Percentiles rank a stretch among this genome's conserved stretches.
phyloP scores from a whole-genome alignment of 2,797 vertebrate genomes.

The Poeciliopsis infans region DNA sequence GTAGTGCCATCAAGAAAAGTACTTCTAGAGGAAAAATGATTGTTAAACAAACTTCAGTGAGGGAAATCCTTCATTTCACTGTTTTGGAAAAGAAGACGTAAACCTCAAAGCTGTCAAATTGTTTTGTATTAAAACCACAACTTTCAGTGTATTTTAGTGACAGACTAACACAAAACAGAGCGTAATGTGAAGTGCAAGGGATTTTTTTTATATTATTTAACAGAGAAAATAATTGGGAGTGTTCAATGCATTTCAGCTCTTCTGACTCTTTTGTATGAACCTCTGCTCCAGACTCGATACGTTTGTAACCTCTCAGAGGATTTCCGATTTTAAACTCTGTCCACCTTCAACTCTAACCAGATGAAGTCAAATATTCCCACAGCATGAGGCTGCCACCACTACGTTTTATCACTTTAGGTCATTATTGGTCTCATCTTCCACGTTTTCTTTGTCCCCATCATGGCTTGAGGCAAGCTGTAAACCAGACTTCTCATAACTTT shows the following conservation, averaged over 20 bases:
- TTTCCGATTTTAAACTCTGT: neutral
- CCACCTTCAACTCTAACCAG: neutral
- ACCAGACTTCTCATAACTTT: neutral
- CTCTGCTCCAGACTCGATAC: neutral
- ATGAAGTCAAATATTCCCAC: neutral
- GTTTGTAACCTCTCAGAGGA: neutral
- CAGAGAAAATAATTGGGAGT: neutral
- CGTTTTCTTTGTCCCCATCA: too few species aligned
- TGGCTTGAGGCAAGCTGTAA: neutral
- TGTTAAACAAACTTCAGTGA: neutral
- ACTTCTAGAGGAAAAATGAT: slow-evolving; percentile 11
- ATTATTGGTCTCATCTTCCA: too few species aligned
- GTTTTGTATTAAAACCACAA: neutral
- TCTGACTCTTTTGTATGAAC: neutral
- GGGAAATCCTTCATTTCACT: neutral
- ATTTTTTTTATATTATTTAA: neutral
- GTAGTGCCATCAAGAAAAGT: neutral
- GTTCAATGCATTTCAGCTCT: neutral
- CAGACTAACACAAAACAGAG: neutral
- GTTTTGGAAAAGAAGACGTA: neutral
- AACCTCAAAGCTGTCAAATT: neutral
- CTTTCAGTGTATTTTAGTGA: neutral
- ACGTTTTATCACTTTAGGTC: too few species aligned
- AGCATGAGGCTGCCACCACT: neutral
- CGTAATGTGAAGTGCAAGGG: neutral